A percentile compares a stretch with the other conserved stretches of the same genome.
phyloP scores from a whole-genome alignment of 2,888 invertebrate species.

The Sphecodes monilicornis region DNA sequence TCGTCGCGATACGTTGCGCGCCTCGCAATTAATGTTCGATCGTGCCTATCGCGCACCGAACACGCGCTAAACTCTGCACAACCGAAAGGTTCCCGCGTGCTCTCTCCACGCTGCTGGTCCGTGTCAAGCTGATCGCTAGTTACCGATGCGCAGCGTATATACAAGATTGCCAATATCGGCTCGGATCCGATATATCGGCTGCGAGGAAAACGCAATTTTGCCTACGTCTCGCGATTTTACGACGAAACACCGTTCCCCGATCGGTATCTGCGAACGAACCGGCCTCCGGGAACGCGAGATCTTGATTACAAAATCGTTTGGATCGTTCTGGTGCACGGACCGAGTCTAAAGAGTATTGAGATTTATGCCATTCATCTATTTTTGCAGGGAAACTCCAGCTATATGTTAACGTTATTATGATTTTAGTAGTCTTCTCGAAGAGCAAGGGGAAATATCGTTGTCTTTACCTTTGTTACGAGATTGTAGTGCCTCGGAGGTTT shows the following conservation, averaged over 20 bases:
- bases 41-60: background rate
- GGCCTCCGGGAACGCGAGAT: conserved; percentile 22
- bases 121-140: conserved; percentile 9
- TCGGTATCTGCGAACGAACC: conserved; percentile 36
- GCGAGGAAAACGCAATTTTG: conserved; percentile 44
- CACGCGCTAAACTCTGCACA: background rate
- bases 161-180: conserved; percentile 43
- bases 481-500: background rate
- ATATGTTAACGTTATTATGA: background rate
- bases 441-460: background rate
- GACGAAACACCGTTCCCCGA: conserved; percentile 32
- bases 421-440: background rate
- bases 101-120: conserved; percentile 3
- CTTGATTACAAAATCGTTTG: conserved; percentile 29
- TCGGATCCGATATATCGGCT: conserved; percentile 45
- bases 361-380: background rate
- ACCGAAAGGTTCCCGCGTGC: conserved; percentile 11
- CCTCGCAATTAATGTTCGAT: conserved; percentile 11
- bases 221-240: conserved; percentile 40
- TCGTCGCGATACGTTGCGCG: background rate
- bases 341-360: background rate
- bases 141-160: background rate
- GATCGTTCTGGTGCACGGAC: background rate
- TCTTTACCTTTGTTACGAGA: background rate
- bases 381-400: background rate